Conservation (phyloP, 2,113 vertebrate genomes). For the Seriola aureovittata region DNA sequence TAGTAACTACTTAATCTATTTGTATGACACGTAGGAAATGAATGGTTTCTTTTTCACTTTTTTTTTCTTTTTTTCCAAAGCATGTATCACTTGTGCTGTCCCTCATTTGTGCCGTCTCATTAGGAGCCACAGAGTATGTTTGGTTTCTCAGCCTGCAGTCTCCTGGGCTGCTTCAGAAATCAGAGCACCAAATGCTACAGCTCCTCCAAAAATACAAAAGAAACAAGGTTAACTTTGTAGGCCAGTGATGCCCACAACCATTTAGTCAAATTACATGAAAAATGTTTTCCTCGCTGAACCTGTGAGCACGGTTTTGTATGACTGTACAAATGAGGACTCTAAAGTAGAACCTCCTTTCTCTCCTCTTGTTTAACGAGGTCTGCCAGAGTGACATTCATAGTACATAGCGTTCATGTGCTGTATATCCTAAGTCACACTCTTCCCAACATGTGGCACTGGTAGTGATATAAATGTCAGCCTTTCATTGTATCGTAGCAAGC, state of each 20-base stretch:
- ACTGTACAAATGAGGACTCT: conserved; percentile 25
- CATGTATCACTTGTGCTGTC: background rate
- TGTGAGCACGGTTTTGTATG: background rate
- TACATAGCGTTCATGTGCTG: background rate
- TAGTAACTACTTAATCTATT: conserved; percentile 6
- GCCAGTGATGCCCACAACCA: conserved; percentile 26
- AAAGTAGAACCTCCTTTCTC: conserved; percentile 3
- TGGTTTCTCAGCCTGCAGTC: conserved; percentile 31
- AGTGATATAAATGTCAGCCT: background rate
- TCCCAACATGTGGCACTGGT: too few species aligned
- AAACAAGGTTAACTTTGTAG: conserved; percentile 63
- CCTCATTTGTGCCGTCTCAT: conserved; percentile 46
- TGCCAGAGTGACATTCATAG: background rate
- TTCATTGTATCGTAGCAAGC: background rate
- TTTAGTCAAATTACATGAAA: conserved; percentile 32
- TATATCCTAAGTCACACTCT: background rate
- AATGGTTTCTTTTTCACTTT: background rate
- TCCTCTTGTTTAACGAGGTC: conserved; percentile 8
- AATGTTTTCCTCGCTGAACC: background rate
- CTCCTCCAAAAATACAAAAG: conserved; percentile 51
- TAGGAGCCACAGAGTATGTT: conserved; percentile 29
- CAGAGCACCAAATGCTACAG: conserved; percentile 45
- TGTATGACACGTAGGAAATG: conserved; percentile 13
- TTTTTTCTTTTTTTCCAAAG: background rate
- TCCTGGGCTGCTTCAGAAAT: conserved; percentile 36